Base-by-base conservation (phyloP, 1,140 invertebrate species). In the Solenopsis fugax region DNA sequence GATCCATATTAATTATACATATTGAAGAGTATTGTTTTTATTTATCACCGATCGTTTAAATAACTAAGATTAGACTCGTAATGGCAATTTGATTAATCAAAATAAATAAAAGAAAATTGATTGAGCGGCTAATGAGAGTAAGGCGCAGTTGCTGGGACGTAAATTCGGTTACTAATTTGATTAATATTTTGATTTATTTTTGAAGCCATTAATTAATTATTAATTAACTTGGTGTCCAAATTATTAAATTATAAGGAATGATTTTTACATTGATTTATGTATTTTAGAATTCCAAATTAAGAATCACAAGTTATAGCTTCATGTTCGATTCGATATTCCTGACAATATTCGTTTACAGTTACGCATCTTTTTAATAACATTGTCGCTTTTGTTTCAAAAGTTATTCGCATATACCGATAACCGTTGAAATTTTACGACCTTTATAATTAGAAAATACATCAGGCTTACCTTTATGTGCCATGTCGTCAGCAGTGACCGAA, bases 401-500 rank as follows among this genome's bases (percentile, higher is more conserved):
- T 45, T 1, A 60, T 77, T 52, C 29, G 24, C 16, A 13, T 6
- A 13, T 6, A 50, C 24, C n/a, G n/a, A 52, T 67, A 18, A 13
- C 50, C n/a, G 6, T 41, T 24, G 50, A 71, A 69, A 69, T 54
- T 81, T 18, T 24, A 24, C 7, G 7, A 12, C 2, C 34, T 54
- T 69, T 41, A 18, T 13, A 71, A 71, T 29, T 34, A 29, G 5
- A 72, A 34, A 24, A 78, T 58, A 58, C 29, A 41, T 6, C 4
- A 34, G 21, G 90, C 94, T 96, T 93, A 96, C 96, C 96, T 95
- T 96, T 96, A 92, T 96, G 96, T 93, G 96, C 96, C 96, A 96
- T 96, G 92, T 96, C 96, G 95, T 96, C 96, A 94, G 96, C 95
- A 94, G 96, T 95, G 93, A 96, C 96, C 89, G 96, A 96, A 92